Evolutionary conservation across 2,113 vertebrate species (phyloP), one percentile per base, ranked within the genome.

Genomic region (Lichenostomus cassidix): DNA sequence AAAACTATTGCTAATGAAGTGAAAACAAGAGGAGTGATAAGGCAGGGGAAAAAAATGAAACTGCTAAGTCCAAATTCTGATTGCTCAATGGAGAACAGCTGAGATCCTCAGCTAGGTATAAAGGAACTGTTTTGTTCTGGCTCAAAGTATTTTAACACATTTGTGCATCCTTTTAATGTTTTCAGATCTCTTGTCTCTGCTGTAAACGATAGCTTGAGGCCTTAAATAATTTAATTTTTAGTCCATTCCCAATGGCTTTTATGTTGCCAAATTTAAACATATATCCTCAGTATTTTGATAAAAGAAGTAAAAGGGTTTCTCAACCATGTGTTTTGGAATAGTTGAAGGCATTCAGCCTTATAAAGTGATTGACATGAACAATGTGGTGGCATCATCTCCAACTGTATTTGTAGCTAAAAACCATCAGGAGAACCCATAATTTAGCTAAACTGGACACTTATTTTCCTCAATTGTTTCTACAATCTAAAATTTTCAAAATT

Each of bases 201-300:
- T 89, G 50, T 23, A 77, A 91, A 89, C 62, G 91, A 87, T 69
- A 92, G 44, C 53, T 84, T 18, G 5, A 91, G 67, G 78, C 62
- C 46, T 65, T 79, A 77, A 76, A 62, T 53, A 92, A 94, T 83
- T 94, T 69, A 67, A 91, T 64, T 96, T 70, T 90, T 49, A 93
- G 73, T 78, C 74, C 35, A 70, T 53, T 87, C 39, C 50, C 77
- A 85, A 79, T 67, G 65, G 89, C 44, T 77, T 87, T 46, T 23
- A 52, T 21, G 6, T 41, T 87, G 69, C 37, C 80, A 75, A 76
- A 91, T 87, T 89, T 75, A 78, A 77, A 78, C 31, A 78, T 37
- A 76, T 5, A 82, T n/a, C 14, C 63, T 82, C 74, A 17, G 3
- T 44, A 64, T 71, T 89, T 71, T 64, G 62, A 75, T 62, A 82